A percentile compares a stretch with the other conserved stretches of the same genome.
Conservation (phyloP, 2,797 vertebrate species). For the Spinus pinus region DNA sequence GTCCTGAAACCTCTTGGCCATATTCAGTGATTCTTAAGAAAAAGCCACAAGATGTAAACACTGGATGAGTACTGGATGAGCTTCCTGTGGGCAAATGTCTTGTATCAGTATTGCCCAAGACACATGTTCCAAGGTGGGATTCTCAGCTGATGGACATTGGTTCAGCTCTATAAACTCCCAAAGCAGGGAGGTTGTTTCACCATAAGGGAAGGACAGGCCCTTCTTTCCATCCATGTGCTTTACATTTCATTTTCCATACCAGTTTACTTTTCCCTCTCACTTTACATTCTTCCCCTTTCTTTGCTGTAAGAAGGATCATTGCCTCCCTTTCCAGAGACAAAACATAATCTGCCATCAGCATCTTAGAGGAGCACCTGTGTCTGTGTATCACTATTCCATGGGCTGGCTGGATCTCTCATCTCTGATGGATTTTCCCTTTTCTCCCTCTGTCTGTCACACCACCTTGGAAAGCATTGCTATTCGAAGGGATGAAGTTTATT, state of each 20-base stretch:
- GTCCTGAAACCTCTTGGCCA: background rate
- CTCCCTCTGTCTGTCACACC: background rate
- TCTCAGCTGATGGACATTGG: background rate
- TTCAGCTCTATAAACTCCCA: background rate
- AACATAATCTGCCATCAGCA: background rate
- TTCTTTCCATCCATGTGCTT: background rate
- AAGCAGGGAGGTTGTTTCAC: background rate
- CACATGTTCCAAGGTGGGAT: background rate
- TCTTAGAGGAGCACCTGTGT: background rate
- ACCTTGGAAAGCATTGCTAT: background rate
- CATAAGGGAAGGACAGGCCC: background rate
- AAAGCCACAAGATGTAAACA: background rate
- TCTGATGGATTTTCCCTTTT: background rate
- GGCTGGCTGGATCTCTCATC: background rate
- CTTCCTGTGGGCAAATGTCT: background rate
- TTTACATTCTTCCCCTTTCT: background rate
- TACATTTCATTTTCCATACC: background rate
- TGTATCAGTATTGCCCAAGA: background rate
- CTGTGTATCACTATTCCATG: background rate
- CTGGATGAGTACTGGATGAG: background rate
- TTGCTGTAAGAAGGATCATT: background rate
- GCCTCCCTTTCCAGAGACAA: background rate
- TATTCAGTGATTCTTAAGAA: background rate
- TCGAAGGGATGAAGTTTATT: slow-evolving; percentile 35
- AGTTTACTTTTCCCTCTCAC: background rate